These are phyloP conservation scores for Capitella teleta DNA, from an alignment of 1,140 invertebrate species.

Conservation along the genomic window DNA sequence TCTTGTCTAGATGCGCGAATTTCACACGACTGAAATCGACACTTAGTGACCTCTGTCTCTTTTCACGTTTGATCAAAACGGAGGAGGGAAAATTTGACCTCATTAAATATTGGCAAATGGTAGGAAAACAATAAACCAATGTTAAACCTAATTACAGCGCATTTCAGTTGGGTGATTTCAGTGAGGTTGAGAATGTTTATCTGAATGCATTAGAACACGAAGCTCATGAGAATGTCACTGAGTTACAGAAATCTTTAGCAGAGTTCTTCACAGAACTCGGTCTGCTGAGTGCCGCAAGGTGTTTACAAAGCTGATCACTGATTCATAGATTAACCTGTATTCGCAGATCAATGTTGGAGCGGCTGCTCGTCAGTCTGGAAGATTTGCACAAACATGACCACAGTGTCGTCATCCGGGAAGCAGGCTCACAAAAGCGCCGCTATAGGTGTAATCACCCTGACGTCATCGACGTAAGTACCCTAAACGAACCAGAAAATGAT, in stretches of 20 bases:
- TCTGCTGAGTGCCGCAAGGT: constrained; percentile 18
- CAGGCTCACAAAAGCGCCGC: constrained; percentile 14
- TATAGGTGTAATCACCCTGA: constrained; percentile 17
- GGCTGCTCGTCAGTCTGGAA: constrained; percentile 17
- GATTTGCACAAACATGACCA: constrained; percentile 12
- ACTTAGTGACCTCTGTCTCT: constrained; percentile 20
- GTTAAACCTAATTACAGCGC: background rate
- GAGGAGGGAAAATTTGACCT: constrained; percentile 25
- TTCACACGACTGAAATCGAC: constrained; percentile 16
- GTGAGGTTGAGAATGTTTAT: constrained; percentile 15
- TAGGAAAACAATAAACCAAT: constrained; percentile 9
- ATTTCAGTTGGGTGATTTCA: constrained; percentile 20
- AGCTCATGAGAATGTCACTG: constrained; percentile 1
- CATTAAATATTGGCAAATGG: constrained; percentile 21
- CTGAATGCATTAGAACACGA: constrained; percentile 12
- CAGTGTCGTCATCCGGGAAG: constrained; percentile 16
- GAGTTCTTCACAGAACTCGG: constrained; percentile 18
- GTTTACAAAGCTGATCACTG: background rate
- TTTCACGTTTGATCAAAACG: constrained; percentile 14
- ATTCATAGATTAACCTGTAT: too few species aligned
- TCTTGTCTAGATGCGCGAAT: constrained; percentile 17
- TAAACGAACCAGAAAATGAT: background rate
- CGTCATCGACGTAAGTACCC: constrained; percentile 20
- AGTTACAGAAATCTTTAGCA: constrained; percentile 12
- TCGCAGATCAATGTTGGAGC: constrained; percentile 17